Evolutionary conservation across 2,888 invertebrate species (phyloP).

Genomic region (Girardia tigrina): DNA sequence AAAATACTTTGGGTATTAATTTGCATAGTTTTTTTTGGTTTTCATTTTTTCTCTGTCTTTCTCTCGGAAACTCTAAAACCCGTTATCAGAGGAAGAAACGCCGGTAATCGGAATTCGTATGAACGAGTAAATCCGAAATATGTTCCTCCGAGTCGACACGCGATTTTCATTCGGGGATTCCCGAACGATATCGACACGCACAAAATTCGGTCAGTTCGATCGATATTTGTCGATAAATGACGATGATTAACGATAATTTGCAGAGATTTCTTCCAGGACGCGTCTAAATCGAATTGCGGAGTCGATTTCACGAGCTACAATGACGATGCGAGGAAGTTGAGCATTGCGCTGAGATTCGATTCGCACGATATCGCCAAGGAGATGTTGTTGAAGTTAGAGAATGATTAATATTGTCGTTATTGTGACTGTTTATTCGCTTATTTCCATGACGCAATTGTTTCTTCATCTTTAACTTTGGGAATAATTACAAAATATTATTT

Average conservation of each 20-base stretch:
- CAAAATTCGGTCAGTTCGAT: conserved; percentile 28
- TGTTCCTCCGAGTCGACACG: conserved; percentile 31
- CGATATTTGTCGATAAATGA: neutral
- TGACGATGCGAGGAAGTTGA: conserved; percentile 20
- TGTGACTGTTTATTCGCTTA: no score
- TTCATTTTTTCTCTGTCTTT: no score
- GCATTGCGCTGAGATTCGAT: conserved; percentile 28
- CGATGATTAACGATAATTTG: neutral
- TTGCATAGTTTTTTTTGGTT: no score
- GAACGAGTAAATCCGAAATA: conserved; percentile 29
- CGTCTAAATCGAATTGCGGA: conserved; percentile 21
- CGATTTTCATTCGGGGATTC: conserved; percentile 30
- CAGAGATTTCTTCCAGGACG: conserved; percentile 13
- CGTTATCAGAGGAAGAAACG: neutral
- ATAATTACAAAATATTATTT: no score
- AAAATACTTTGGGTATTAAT: no score
- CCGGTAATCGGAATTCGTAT: neutral
- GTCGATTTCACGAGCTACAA: conserved; percentile 25
- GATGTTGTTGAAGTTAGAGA: conserved; percentile 19
- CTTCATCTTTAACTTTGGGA: no score
- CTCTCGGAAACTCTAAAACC: no score
- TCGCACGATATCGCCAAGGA: conserved; percentile 30
- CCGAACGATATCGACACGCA: neutral
- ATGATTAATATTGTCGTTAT: no score
- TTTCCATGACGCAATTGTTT: no score